These are phyloP conservation scores for Eremobia ochroleuca DNA, from an alignment of 2,888 invertebrate genomes.

Conservation along the genomic window DNA sequence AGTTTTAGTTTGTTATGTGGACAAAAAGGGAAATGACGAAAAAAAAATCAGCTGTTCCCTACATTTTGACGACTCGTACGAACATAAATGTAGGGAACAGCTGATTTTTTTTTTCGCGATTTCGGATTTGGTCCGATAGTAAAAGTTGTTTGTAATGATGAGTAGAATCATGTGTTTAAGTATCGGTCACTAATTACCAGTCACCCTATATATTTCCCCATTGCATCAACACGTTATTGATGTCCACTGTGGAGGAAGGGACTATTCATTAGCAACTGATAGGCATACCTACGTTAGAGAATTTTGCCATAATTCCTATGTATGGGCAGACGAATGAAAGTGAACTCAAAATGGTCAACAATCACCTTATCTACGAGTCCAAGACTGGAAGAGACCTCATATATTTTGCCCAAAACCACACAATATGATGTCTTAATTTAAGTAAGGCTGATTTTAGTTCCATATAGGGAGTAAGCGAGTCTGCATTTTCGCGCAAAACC, in stretches of 20 bases:
- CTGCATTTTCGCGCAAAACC: conserved; percentile 18
- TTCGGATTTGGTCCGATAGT: no score
- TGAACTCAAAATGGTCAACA: neutral
- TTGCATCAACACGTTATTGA: neutral
- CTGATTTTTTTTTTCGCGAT: no score
- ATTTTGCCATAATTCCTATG: neutral
- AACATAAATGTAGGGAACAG: no score
- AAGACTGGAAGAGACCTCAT: neutral
- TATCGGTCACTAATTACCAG: no score
- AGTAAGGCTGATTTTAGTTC: neutral
- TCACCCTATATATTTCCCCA: neutral
- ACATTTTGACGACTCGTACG: no score
- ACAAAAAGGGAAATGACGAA: no score
- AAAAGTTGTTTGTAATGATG: no score
- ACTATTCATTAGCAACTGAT: neutral
- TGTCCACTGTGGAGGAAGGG: neutral
- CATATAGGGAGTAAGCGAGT: neutral
- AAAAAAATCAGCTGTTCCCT: no score
- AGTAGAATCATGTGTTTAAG: no score
- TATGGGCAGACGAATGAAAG: neutral
- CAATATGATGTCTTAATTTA: no score
- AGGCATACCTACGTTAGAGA: neutral
- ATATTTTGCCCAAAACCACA: neutral
- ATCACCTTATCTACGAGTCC: neutral
- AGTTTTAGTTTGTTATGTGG: no score